Evolutionary conservation across 2,113 vertebrate genomes (phyloP).

Genomic region (rat (Rattus norvegicus)): GRCr8 NC_086028.1:20075001-20075500

Average conservation of each 20-base stretch:
- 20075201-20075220: background rate
- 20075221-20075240: background rate
- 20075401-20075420: background rate
- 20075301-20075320: background rate
- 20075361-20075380: background rate
- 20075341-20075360: background rate
- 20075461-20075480: background rate
- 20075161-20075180: background rate
- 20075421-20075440: background rate
- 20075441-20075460: background rate
- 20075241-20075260: background rate
- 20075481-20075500: background rate
- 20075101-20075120: background rate
- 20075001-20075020: background rate
- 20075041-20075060: constrained; percentile 15
- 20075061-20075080: constrained; percentile 32
- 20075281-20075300: background rate
- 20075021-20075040: background rate
- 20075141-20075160: background rate
- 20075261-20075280: background rate
- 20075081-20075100: background rate
- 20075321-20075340: background rate
- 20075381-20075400: background rate
- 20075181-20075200: background rate
- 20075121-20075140: background rate